These are phyloP conservation scores for Pseudomugil tenellus DNA, from an alignment of 2,797 vertebrate species.

Conservation along the genomic window DNA sequence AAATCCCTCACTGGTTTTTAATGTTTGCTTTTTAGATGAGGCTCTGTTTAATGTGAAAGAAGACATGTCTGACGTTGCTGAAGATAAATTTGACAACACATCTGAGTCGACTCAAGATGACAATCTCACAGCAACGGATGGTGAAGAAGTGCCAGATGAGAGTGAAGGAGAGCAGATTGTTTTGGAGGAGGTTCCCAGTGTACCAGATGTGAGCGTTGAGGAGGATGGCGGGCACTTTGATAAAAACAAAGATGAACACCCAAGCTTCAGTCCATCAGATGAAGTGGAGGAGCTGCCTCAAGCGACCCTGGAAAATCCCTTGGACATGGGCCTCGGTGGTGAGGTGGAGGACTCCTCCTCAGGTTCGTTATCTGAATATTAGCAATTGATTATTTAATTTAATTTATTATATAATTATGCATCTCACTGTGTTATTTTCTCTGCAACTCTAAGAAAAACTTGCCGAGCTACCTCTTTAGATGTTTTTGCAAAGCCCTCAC, in stretches of 20 bases:
- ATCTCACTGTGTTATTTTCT: not conserved
- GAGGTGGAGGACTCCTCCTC: slow-evolving; percentile 68
- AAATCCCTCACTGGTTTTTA: not conserved
- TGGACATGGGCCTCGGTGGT: slow-evolving; percentile 69
- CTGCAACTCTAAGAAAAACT: not conserved
- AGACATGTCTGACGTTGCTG: not conserved
- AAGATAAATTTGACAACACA: slow-evolving; percentile 7
- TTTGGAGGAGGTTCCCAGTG: slow-evolving; percentile 33
- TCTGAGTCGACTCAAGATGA: slow-evolving; percentile 24
- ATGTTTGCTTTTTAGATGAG: slow-evolving; percentile 44
- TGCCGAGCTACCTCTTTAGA: too few relatives aligned
- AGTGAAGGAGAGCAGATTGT: slow-evolving; percentile 36
- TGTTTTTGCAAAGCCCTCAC: not conserved
- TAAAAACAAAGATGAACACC: slow-evolving; percentile 78
- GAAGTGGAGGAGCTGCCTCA: slow-evolving; percentile 75
- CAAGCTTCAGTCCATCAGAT: slow-evolving; percentile 59
- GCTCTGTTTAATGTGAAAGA: slow-evolving; percentile 20
- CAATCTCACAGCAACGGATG: slow-evolving; percentile 35
- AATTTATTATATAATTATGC: not conserved
- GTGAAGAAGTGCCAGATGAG: slow-evolving; percentile 35
- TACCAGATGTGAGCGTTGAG: slow-evolving; percentile 64
- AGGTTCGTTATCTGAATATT: slow-evolving; percentile 65
- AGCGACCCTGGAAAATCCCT: slow-evolving; percentile 72
- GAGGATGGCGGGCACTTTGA: slow-evolving; percentile 79
- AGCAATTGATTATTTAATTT: not conserved